Evolutionary conservation across 2,797 vertebrate genomes (phyloP).

Genomic region (Hafferia zeledoni): DNA sequence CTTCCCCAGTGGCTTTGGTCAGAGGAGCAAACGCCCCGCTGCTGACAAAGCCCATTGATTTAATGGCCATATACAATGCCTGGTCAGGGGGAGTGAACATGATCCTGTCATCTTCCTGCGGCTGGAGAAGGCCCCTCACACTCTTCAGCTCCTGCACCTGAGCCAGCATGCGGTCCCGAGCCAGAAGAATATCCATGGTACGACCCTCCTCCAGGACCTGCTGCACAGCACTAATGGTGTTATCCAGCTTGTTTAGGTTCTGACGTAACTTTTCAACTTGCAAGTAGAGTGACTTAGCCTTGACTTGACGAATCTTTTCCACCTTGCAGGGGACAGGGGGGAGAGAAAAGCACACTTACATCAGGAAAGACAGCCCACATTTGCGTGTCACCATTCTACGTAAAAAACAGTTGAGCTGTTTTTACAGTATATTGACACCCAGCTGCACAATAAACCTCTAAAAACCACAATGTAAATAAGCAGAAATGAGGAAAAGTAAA

Average conservation of each 20-base stretch:
- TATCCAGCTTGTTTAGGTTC: conserved; percentile 94
- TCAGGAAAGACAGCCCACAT: neutral
- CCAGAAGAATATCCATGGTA: conserved; percentile 92
- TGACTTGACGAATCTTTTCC: conserved; percentile 98
- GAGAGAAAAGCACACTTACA: neutral
- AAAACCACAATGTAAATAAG: neutral
- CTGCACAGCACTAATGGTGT: conserved; percentile 93
- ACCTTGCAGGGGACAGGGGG: conserved; percentile 74
- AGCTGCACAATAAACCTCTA: neutral
- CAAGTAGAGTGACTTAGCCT: conserved; percentile 96
- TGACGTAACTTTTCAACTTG: conserved; percentile 98
- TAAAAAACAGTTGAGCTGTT: neutral
- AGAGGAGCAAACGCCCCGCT: conserved; percentile 94
- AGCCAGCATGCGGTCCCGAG: conserved; percentile 93
- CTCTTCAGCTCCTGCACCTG: conserved; percentile 97
- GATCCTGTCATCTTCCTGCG: conserved; percentile 94
- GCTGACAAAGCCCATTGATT: conserved; percentile 96
- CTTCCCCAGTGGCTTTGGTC: conserved; percentile 95
- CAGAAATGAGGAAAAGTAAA: neutral
- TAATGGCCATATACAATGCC: conserved; percentile 91
- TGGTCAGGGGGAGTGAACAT: conserved; percentile 98
- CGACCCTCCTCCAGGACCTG: conserved; percentile 96
- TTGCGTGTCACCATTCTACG: rapidly evolving
- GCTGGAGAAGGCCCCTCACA: conserved; percentile 90
- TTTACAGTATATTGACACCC: neutral